phyloP scores from a whole-genome alignment of 2,888 invertebrate genomes.

The Busseola fusca region DNA sequence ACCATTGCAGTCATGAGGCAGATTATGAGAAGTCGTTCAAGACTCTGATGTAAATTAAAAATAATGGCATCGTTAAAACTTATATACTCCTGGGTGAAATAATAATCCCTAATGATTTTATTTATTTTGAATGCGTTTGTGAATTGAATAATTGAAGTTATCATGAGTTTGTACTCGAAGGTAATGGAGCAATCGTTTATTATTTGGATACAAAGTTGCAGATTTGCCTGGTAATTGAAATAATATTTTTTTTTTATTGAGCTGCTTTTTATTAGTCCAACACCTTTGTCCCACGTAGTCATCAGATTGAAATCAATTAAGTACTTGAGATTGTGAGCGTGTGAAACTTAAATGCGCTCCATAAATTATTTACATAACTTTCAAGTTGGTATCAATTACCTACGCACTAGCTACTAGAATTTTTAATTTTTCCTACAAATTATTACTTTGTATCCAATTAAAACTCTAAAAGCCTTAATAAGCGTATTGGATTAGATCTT shows the following conservation, averaged over 20 bases:
- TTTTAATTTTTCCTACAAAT: slow-evolving; percentile 45
- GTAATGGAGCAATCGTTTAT: slow-evolving; percentile 27
- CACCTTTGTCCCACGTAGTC: neutral
- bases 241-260: neutral
- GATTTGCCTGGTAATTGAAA: slow-evolving; percentile 8
- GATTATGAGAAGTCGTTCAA: slow-evolving; percentile 82
- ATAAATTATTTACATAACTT: slow-evolving; percentile 48
- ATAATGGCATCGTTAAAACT: slow-evolving; percentile 86
- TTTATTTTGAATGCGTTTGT: slow-evolving; percentile 68
- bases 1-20: slow-evolving; percentile 79
- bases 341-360: slow-evolving; percentile 33
- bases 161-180: slow-evolving; percentile 36
- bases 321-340: slow-evolving; percentile 37
- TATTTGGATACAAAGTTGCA: slow-evolving; percentile 29
- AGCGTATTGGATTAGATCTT: slow-evolving; percentile 75
- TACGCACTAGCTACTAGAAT: slow-evolving; percentile 43
- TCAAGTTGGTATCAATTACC: slow-evolving; percentile 50
- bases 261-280: neutral
- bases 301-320: slow-evolving; percentile 10
- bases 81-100: slow-evolving; percentile 77
- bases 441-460: slow-evolving; percentile 61
- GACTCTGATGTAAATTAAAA: slow-evolving; percentile 82
- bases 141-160: slow-evolving; percentile 59
- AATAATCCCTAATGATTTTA: slow-evolving; percentile 67
- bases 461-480: slow-evolving; percentile 68